Evolutionary conservation across 2,888 invertebrate genomes (phyloP), one percentile per base, ranked within the genome.

Genomic region (Apantesis nais): DNA sequence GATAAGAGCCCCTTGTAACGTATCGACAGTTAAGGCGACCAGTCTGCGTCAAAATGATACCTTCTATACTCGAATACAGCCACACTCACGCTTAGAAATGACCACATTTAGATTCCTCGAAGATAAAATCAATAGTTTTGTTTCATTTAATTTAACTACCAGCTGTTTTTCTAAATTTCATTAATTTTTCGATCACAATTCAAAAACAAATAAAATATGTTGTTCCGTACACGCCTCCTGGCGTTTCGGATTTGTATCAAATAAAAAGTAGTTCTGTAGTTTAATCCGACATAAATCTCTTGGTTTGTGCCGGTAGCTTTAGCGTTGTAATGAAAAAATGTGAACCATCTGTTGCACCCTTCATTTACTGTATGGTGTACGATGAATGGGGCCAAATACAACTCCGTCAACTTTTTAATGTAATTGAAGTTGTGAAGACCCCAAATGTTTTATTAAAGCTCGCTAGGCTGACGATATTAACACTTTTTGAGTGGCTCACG

Each of bases 311-410:
- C 86, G 89, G 88, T 90, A 90, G 92, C 91, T 92, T 87, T 89
- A 88, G 85, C 86, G 88, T 89, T 88, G 88, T 92, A 93, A 93
- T 93, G 92, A 93, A 94, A 94, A 93, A 93, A 94, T 93, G 85
- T 86, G 86, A 84, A 92, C 92, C 94, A 94, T 94, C 94, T 95
- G 94, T 94, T 94, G 91, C 93, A 92, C 94, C 94, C 94, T 94
- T 93, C 93, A 93, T 93, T 93, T 92, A 91, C 85, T 91, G 85
- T 85, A 84, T 88, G 83, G 84, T 85, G 80, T 84, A 81, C 85
- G 83, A 88, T 89, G 89, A 90, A 92, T 90, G 88, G 92, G 90
- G 90, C 88, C 90, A 88, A 92, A 89, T 89, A 86, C 85, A 88
- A 86, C 87, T 86, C 83, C 89, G 89, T 91, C 92, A 90, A 92